Percentiles rank a stretch among this genome's conserved stretches.
Conservation (phyloP, 2,888 invertebrate species). For the Antheraea yamamai region DNA sequence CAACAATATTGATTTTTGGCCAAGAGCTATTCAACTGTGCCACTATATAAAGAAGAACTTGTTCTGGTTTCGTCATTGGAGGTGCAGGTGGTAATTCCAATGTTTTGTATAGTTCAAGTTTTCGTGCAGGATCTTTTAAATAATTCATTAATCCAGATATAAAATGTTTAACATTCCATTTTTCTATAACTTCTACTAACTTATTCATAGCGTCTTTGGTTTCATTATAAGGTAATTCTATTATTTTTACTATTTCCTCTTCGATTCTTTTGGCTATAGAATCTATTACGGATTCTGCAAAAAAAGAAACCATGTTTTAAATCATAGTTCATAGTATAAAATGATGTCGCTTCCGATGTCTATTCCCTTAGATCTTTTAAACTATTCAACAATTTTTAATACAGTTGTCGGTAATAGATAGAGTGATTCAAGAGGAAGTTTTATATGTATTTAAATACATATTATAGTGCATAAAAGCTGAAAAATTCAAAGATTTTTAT, state of each 20-base stretch:
- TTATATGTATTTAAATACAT: no score
- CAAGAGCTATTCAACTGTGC: slow-evolving; percentile 42
- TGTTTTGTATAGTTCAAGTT: slow-evolving; percentile 57
- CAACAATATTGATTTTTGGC: slow-evolving; percentile 43
- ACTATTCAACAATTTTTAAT: no score
- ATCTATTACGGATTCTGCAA: slow-evolving; percentile 52
- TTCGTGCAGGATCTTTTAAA: slow-evolving; percentile 56
- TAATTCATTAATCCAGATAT: slow-evolving; percentile 56
- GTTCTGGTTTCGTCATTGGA: slow-evolving; percentile 67
- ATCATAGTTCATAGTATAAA: background rate
- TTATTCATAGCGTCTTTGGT: slow-evolving; percentile 47
- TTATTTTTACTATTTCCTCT: slow-evolving; percentile 44
- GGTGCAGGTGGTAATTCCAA: slow-evolving; percentile 50
- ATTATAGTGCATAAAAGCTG: no score
- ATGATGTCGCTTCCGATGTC: no score
- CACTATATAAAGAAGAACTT: slow-evolving; percentile 61
- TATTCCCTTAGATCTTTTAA: no score
- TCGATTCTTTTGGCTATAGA: slow-evolving; percentile 50
- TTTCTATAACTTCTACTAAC: slow-evolving; percentile 52
- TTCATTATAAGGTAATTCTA: slow-evolving; percentile 42
- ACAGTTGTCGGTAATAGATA: no score
- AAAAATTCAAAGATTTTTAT: no score
- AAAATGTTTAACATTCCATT: slow-evolving; percentile 48
- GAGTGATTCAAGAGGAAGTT: no score
- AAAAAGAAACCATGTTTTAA: background rate